A percentile compares a stretch with the other conserved stretches of the same genome.
phyloP scores from a whole-genome alignment of 2,888 invertebrate genomes.

The Anodontia alba region DNA sequence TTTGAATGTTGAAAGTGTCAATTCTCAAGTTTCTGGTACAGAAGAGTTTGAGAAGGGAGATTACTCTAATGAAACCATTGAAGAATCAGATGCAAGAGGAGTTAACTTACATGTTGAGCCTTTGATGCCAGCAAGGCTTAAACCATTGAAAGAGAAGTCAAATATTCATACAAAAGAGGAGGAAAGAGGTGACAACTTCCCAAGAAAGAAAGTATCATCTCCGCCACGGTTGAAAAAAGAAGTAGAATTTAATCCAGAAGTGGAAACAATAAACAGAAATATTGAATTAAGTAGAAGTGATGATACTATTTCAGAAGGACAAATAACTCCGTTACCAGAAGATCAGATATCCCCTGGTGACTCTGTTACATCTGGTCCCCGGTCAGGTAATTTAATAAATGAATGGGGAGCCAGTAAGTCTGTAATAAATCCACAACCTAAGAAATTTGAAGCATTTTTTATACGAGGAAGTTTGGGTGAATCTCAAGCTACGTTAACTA shows the following conservation, averaged over 20 bases:
- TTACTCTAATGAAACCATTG: not conserved
- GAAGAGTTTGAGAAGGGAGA: constrained; percentile 35
- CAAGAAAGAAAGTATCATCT: constrained; percentile 57
- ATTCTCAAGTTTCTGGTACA: constrained; percentile 41
- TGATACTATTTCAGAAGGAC: constrained; percentile 54
- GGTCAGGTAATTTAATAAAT: not conserved
- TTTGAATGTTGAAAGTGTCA: constrained; percentile 74
- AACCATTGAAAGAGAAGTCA: constrained; percentile 88
- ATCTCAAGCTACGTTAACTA: constrained; percentile 35
- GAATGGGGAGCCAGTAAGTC: not conserved
- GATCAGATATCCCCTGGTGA: constrained; percentile 47
- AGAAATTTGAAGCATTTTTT: constrained; percentile 59
- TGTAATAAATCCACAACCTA: constrained; percentile 6
- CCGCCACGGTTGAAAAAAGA: constrained; percentile 64
- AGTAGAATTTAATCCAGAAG: constrained; percentile 42
- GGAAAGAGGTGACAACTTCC: constrained; percentile 87
- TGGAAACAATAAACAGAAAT: constrained; percentile 49
- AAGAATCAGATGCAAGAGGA: constrained; percentile 10
- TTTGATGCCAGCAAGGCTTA: constrained; percentile 87
- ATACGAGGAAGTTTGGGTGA: constrained; percentile 50
- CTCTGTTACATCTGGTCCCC: not conserved
- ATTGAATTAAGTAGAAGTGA: constrained; percentile 48
- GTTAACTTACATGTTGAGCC: constrained; percentile 85
- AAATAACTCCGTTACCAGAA: constrained; percentile 64
- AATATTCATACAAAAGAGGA: constrained; percentile 89